A percentile compares a stretch with the other conserved stretches of the same genome.
Evolutionary conservation across 2,888 invertebrate species (phyloP).

Genomic region (Drosophila aldrichi): DNA sequence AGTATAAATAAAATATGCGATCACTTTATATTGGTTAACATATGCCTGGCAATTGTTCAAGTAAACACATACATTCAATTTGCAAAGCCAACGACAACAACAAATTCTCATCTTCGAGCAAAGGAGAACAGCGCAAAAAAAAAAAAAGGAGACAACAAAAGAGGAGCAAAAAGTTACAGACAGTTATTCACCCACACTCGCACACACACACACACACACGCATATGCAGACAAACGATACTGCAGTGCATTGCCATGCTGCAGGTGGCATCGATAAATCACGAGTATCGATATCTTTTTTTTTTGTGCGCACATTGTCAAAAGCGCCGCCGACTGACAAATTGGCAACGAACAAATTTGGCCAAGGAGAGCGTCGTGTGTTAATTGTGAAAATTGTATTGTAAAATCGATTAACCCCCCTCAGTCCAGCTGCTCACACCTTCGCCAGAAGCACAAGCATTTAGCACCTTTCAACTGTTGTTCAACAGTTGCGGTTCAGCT

Average conservation of each 20-base stretch:
- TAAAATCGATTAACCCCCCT: not conserved
- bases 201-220: not conserved
- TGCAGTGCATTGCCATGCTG: conserved; percentile 26
- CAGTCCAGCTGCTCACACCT: not conserved
- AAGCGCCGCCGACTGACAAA: conserved; percentile 59
- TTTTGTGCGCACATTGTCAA: conserved; percentile 50
- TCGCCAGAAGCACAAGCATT: conserved; percentile 9
- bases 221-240: conserved; percentile 6
- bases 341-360: conserved; percentile 54
- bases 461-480: conserved; percentile 43
- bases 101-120: conserved; percentile 38
- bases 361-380: conserved; percentile 49
- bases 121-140: conserved; percentile 13
- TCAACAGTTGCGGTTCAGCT: conserved; percentile 10
- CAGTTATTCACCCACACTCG: conserved; percentile 26
- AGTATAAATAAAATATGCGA: conserved; percentile 16
- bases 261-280: conserved; percentile 74
- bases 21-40: conserved; percentile 23
- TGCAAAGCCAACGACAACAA: conserved; percentile 12
- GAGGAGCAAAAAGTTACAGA: conserved; percentile 41
- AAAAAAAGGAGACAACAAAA: conserved; percentile 14
- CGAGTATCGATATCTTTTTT: conserved; percentile 56
- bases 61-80: conserved; percentile 46
- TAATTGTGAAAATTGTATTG: conserved; percentile 9
- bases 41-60: conserved; percentile 31